Evolutionary conservation across 2,888 invertebrate species (phyloP).

Genomic region (Lepidochrysops patricia): DNA sequence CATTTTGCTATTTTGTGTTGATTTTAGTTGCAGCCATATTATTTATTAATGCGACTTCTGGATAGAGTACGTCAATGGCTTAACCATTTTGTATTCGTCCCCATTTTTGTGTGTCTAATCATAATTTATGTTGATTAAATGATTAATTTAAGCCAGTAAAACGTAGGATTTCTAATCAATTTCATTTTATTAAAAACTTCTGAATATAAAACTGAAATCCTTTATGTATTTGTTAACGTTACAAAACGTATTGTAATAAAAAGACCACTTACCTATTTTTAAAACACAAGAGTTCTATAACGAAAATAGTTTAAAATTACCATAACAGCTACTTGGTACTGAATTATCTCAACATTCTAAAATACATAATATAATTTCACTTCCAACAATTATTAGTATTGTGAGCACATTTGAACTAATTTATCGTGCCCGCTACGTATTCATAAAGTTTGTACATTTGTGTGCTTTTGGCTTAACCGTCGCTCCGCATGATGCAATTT

Average conservation of each 20-base stretch:
- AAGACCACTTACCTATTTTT: too few species aligned
- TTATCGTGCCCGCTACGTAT: background rate
- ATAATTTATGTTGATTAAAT: too few species aligned
- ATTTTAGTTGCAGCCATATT: background rate
- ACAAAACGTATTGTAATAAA: too few species aligned
- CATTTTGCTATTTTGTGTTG: background rate
- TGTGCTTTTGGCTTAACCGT: slow-evolving; percentile 12
- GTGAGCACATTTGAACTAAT: background rate
- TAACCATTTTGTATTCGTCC: background rate
- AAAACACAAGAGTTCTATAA: background rate
- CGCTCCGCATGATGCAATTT: slow-evolving; percentile 1
- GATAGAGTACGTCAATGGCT: background rate
- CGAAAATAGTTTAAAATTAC: background rate
- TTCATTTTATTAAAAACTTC: too few species aligned
- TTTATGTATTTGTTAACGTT: too few species aligned
- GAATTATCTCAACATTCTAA: background rate
- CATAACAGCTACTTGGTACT: background rate
- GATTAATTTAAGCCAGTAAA: too few species aligned
- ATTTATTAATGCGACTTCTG: background rate
- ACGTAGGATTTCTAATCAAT: too few species aligned
- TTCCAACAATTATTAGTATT: background rate
- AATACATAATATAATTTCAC: background rate
- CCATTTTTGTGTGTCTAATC: background rate
- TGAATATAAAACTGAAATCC: too few species aligned
- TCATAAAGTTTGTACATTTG: slow-evolving; percentile 7